Evolutionary conservation across 2,113 vertebrate genomes (phyloP), one percentile per base, ranked within the genome.

Genomic region (Pteruthius melanotis): DNA sequence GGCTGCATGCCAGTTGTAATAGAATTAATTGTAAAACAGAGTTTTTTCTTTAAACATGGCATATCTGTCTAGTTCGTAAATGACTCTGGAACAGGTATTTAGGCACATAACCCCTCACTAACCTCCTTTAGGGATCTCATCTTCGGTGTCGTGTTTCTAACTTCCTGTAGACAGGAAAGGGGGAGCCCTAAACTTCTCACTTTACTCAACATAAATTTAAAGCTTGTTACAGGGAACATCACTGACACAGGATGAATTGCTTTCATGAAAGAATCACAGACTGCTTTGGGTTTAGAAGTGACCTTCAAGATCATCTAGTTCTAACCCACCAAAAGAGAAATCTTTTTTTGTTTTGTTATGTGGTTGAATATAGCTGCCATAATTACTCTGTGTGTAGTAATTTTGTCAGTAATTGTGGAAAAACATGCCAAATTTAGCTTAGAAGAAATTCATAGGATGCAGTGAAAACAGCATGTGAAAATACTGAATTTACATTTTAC

Each of bases 61-160:
- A 8, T 60, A 80, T 70, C 76, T 9, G 1, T 79, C 33, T 79
- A 50, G 66, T 78, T 89, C 71, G 59, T 56, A 65, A 37, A 61
- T 91, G 1, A 76, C 47, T 81, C 35, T 92, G 76, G 52, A 87
- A 23, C 56, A 89, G 71, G 47, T 92, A 92, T 80, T 92, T 83
- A 90, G 65, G 56, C 37, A 40, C 15, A 13, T 92, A 91, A 87
- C 83, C 86, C n/a, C 60, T 90, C 45, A 28, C 24, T 93, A 89
- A 81, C 76, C 93, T 93, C 92, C 90, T 84, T 94, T 37, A 91
- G 93, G 80, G 89, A 92, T 81, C 72, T 89, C 69, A 75, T 92
- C 94, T 77, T 93, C 4, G 11, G 47, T 93, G 64, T 95, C 24
- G 4, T 63, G 42, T 94, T 94, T 92, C 87, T 79, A 35, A 79